Conservation (phyloP, 2,888 invertebrate genomes). For the Hypomecis punctinalis region DNA sequence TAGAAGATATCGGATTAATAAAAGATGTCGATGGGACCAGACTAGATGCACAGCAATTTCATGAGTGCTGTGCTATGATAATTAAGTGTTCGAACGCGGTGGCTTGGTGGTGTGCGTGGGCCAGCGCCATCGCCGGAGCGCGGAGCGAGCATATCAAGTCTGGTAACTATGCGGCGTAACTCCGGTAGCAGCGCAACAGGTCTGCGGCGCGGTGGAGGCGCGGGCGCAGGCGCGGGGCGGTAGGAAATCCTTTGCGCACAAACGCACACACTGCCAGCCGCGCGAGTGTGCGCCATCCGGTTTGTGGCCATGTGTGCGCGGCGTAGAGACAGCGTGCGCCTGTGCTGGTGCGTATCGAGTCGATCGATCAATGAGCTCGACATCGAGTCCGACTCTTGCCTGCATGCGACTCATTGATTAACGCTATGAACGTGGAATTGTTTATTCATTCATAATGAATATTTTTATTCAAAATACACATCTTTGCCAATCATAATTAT, state of each 20-base stretch:
- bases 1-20: constrained; percentile 76
- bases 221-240: constrained; percentile 70
- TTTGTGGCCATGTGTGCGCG: constrained; percentile 70
- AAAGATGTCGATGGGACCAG: constrained; percentile 75
- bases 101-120: constrained; percentile 69
- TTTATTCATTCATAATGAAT: constrained; percentile 84
- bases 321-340: constrained; percentile 56
- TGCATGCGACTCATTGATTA: constrained; percentile 84
- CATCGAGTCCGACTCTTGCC: constrained; percentile 77
- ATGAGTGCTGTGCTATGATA: constrained; percentile 77
- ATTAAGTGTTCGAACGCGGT: constrained; percentile 74
- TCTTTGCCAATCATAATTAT: constrained; percentile 16
- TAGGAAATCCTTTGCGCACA: constrained; percentile 81
- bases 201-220: constrained; percentile 76
- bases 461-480: constrained; percentile 75
- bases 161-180: constrained; percentile 85
- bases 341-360: constrained; percentile 73
- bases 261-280: constrained; percentile 62
- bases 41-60: constrained; percentile 77
- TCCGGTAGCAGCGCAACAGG: constrained; percentile 85
- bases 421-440: constrained; percentile 84
- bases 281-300: constrained; percentile 79
- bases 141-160: constrained; percentile 79
- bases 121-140: constrained; percentile 49
- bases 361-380: constrained; percentile 85